phyloP scores from a whole-genome alignment of 2,113 vertebrate genomes.

The Copsychus sechellarum region DNA sequence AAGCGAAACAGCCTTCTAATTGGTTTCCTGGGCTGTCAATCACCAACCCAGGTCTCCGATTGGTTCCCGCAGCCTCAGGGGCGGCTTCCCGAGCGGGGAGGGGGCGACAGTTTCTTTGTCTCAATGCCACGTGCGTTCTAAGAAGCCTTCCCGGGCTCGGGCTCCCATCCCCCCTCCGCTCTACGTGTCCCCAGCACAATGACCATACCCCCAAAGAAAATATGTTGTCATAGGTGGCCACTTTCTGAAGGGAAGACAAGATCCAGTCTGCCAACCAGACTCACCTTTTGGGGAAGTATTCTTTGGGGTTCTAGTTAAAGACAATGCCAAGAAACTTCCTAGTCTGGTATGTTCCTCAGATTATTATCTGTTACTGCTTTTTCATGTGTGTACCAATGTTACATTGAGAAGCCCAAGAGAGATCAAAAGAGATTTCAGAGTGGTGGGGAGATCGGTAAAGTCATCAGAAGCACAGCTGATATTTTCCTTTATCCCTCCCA shows the following conservation, averaged over 20 bases:
- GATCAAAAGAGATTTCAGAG: not conserved
- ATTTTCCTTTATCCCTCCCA: not conserved
- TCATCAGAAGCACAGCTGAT: not conserved
- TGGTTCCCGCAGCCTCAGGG: no score
- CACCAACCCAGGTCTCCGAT: no score
- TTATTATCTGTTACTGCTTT: not conserved
- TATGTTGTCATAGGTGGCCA: not conserved
- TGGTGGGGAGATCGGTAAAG: not conserved
- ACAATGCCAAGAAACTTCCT: not conserved
- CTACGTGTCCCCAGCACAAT: no score
- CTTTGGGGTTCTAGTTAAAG: not conserved
- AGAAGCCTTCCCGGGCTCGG: no score
- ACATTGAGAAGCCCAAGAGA: not conserved
- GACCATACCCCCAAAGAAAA: not conserved
- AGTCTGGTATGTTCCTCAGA: not conserved
- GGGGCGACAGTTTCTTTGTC: no score
- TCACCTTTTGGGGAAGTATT: not conserved
- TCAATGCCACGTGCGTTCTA: no score
- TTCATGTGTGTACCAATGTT: not conserved
- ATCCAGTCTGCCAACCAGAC: not conserved
- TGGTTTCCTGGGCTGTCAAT: no score
- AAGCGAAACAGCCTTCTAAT: no score
- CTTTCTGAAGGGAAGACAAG: not conserved
- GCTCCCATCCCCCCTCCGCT: no score
- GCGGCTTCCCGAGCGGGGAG: no score